Evolutionary conservation across 2,888 invertebrate species (phyloP), one percentile per base, ranked within the genome.

Genomic region (Cryptophagus acutangulus): DNA sequence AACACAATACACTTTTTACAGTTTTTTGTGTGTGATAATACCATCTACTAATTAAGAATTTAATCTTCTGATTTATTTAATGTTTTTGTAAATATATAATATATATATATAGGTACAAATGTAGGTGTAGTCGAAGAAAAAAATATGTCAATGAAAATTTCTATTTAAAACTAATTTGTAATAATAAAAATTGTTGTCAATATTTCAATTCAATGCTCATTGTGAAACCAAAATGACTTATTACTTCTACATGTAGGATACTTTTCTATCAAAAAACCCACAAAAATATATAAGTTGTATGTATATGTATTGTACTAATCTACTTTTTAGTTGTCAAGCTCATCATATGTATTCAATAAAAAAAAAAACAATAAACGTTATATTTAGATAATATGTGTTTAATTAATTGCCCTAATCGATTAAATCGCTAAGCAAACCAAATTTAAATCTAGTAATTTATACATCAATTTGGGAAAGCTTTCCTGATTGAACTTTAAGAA

Each of bases 361-460:
- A n/a, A n/a, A n/a, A n/a, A n/a, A n/a, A 56, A 46, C 49, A 58
- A 55, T 58, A 58, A 58, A 57, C 55, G 58, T 57, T 58, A 58
- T 58, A 58, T 58, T 58, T 58, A 55, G 54, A 56, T 57, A 57
- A 46, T 26, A 16, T 1, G 1, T 31, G n/a, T 17, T 40, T 46
- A 46, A 38, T 38, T 46, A 20, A 8, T 6, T 20, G 24, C 24
- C 6, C 6, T 8, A 8, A 6, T 20, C 24, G 6, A 6, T n/a
- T 20, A n/a, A 20, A 20, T n/a, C 24, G 6, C 24, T 20, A 20
- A 20, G 24, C n/a, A 20, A 20, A 20, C 24, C 6, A 20, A 6
- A 20, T 8, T 20, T 20, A 8, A 20, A 20, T 8, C 24, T n/a
- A 20, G 24, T 20, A 20, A 20, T 20, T 20, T 20, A 20, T 20